Conservation (phyloP, 1,140 invertebrate genomes). For the Drosophila lacteicornis region DNA sequence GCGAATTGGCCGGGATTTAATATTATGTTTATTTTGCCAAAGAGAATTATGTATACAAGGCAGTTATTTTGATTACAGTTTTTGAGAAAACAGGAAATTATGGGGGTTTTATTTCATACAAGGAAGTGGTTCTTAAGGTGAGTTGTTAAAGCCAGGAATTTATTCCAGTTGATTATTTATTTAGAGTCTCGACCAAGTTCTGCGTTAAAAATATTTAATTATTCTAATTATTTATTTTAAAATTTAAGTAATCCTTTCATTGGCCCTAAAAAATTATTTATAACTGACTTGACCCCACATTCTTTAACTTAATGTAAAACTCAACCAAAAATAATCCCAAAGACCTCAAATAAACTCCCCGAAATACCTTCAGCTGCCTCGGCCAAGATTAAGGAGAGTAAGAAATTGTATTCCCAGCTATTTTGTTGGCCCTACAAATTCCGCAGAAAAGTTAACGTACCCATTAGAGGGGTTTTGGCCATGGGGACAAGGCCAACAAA, state of each 20-base stretch:
- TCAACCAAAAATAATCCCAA: too few species aligned
- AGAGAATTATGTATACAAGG: slow-evolving; percentile 29
- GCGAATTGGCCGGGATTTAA: slow-evolving; percentile 26
- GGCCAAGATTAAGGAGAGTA: slow-evolving; percentile 44
- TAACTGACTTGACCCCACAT: too few species aligned
- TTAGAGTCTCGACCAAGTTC: too few species aligned
- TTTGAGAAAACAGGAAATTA: neutral
- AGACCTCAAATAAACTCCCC: neutral
- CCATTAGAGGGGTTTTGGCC: slow-evolving; percentile 19
- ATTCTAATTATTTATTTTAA: too few species aligned
- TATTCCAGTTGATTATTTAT: too few species aligned
- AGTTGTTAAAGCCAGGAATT: neutral
- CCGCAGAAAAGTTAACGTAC: slow-evolving; percentile 9
- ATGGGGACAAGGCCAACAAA: slow-evolving; percentile 57
- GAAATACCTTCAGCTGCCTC: slow-evolving; percentile 6
- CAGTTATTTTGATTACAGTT: slow-evolving; percentile 42
- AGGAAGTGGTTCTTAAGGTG: neutral
- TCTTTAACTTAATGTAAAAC: neutral
- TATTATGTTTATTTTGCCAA: slow-evolving; percentile 46
- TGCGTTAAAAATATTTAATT: too few species aligned
- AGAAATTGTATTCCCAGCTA: neutral
- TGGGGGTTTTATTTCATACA: too few species aligned
- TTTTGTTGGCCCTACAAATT: neutral
- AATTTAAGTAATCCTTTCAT: too few species aligned
- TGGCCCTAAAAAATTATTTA: too few species aligned